A percentile compares a stretch with the other conserved stretches of the same genome.
Conservation (phyloP, 1,140 invertebrate genomes). For the honey bee (Apis mellifera) region Amel_HAv3.1 CM009943.2:125001-125500, state of each 20-base stretch:
- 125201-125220: not conserved
- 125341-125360: not conserved
- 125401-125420: too few species aligned
- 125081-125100: not conserved
- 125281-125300: not conserved
- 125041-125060: constrained; percentile 18
- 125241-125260: constrained; percentile 6
- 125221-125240: not conserved
- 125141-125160: constrained; percentile 13
- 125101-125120: constrained; percentile 30
- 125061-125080: not conserved
- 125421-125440: too few species aligned
- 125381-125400: too few species aligned
- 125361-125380: not conserved
- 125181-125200: constrained; percentile 11
- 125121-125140: constrained; percentile 20
- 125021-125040: constrained; percentile 28
- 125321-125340: not conserved
- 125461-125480: too few species aligned
- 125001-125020: not conserved
- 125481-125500: too few species aligned
- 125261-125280: too few species aligned
- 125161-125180: not conserved
- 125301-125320: not conserved
- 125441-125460: too few species aligned